A percentile compares a stretch with the other conserved stretches of the same genome.
Evolutionary conservation across 2,888 invertebrate species (phyloP).

Genomic region (Agrochola circellaris): DNA sequence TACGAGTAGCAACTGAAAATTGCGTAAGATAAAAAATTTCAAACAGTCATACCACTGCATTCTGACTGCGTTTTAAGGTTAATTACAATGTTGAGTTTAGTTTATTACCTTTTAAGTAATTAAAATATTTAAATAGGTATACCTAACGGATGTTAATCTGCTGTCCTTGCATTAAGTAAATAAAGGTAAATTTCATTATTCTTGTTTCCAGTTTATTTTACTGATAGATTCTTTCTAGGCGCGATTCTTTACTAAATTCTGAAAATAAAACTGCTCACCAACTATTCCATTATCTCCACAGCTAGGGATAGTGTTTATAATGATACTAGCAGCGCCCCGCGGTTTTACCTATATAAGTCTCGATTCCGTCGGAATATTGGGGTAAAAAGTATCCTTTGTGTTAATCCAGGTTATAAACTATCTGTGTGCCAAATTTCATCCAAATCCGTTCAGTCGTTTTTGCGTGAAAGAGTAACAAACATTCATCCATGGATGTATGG

Average conservation of each 20-base stretch:
- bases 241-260: neutral
- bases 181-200: neutral
- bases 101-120: neutral
- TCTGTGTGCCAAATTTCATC: no score
- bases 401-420: no score
- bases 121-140: neutral
- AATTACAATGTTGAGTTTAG: constrained; percentile 1
- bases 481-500: no score
- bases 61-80: neutral
- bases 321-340: no score
- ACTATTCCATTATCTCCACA: neutral
- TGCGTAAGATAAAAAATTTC: neutral
- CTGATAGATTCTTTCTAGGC: neutral
- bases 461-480: no score
- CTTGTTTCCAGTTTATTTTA: neutral
- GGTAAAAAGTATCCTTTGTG: no score
- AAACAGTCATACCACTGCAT: neutral
- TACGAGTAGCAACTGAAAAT: neutral
- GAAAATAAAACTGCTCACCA: neutral
- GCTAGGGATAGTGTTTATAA: neutral
- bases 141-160: neutral
- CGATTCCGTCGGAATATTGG: no score
- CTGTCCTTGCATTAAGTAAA: neutral
- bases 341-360: no score
- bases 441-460: no score